Base-by-base conservation (phyloP, 2,888 invertebrate species). In the Ceraclea dissimilis region DNA sequence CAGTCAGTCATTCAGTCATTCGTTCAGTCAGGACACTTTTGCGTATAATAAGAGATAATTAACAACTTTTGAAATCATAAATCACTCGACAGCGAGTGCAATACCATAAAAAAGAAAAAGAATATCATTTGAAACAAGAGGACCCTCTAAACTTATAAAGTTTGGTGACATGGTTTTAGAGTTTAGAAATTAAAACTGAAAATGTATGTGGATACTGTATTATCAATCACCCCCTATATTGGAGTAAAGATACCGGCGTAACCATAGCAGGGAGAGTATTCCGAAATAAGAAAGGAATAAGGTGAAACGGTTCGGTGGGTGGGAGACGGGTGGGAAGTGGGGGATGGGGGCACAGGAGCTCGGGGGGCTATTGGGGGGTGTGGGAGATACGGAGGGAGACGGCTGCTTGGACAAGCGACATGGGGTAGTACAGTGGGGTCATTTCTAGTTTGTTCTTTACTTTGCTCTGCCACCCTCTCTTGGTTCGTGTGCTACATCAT, bases 371-470 rank as follows among this genome's bases (percentile, higher is more conserved):
- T 33, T n/a, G 16, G 26, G 44, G 21, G 26, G 52, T 39, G 46
- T 16, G 18, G 19, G 39, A 18, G 39, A 2, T 11, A 13, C 33
- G 16, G 16, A 34, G 17, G 31, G 4, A 18, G 50, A 19, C n/a
- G n/a, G 46, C 20, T 26, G 47, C 49, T 55, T 54, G 61, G 61
- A 59, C 61, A 61, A 56, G 61, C 58, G 59, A 57, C 61, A 55
- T 57, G 49, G 49, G 52, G 51, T 43, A 19, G 47, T 51, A 31
- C 34, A 44, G 46, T 34, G 44, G 20, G 49, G 54, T 49, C 49
- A 49, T 49, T 49, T 17, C 49, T 49, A 49, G 49, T 49, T 49
- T 46, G 20, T 20, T 20, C 46, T 19, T 39, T 39, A 39, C 39
- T 39, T 39, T 16, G 19, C 46, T 19, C 17, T 49, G 6, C 26